Evolutionary conservation across 2,888 invertebrate species (phyloP).

Genomic region (Standfussiana lucernea): DNA sequence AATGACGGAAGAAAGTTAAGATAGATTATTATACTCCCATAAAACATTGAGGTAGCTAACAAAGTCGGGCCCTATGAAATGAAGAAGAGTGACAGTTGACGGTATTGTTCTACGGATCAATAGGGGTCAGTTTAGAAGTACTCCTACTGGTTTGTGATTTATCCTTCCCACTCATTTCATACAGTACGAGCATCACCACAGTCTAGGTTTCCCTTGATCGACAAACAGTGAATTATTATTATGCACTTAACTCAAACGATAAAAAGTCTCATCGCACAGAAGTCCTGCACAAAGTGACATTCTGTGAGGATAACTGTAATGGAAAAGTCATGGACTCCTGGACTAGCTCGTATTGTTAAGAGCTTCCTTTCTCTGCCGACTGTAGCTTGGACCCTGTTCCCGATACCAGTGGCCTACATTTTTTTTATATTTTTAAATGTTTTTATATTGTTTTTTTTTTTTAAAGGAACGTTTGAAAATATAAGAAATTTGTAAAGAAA

Average conservation of each 20-base stretch:
- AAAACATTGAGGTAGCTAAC: not conserved
- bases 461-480: too few relatives aligned
- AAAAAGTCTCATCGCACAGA: not conserved
- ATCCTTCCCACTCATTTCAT: not conserved
- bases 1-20: not conserved
- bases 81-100: not conserved
- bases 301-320: too few relatives aligned
- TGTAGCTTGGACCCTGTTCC: too few relatives aligned
- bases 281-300: too few relatives aligned
- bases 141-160: not conserved
- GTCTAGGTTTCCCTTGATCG: not conserved
- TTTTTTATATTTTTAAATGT: too few relatives aligned
- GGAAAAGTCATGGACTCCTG: too few relatives aligned
- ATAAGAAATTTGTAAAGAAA: too few relatives aligned
- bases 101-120: not conserved
- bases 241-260: not conserved
- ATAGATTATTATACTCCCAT: constrained; percentile 18
- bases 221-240: not conserved
- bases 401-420: too few relatives aligned
- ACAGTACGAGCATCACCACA: not conserved
- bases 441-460: too few relatives aligned
- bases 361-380: too few relatives aligned
- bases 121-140: not conserved
- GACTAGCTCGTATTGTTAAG: too few relatives aligned
- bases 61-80: not conserved